Evolutionary conservation across 37 sponge, comb jelly and placozoan genomes (phyloP).

Genomic region (Geodia barretti): DNA sequence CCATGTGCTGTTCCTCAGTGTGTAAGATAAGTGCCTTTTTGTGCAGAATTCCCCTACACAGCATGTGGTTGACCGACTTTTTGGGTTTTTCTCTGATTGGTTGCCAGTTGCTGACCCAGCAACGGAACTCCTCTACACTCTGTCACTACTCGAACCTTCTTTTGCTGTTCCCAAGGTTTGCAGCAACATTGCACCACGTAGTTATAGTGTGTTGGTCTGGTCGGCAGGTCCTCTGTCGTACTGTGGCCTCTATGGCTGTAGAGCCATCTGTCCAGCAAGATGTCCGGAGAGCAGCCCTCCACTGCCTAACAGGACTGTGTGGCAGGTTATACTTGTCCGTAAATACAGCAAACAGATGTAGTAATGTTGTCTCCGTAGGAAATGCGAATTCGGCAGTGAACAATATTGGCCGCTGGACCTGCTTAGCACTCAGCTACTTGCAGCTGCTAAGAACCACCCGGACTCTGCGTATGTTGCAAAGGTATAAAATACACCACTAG

Average conservation of each 20-base stretch:
- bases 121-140: conserved; percentile 50
- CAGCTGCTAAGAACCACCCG: neutral
- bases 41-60: neutral
- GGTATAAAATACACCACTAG: too few relatives aligned
- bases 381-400: neutral
- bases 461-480: neutral
- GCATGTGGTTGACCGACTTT: conserved; percentile 2
- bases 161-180: neutral
- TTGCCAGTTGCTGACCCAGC: conserved; percentile 5
- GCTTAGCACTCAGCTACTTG: neutral
- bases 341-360: neutral
- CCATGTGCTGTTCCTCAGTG: neutral
- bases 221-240: neutral
- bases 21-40: neutral
- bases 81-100: neutral
- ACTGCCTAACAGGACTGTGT: conserved; percentile 19
- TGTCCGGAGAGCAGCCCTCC: conserved; percentile 38
- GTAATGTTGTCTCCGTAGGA: neutral
- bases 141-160: conserved; percentile 10
- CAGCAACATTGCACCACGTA: neutral
- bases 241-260: conserved; percentile 12
- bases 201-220: neutral
- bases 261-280: neutral
- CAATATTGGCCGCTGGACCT: neutral
- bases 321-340: neutral